Percentiles rank a stretch among this genome's conserved stretches.
Conservation (phyloP, 2,113 vertebrate genomes). For the Apistogramma diplotaenia region DNA sequence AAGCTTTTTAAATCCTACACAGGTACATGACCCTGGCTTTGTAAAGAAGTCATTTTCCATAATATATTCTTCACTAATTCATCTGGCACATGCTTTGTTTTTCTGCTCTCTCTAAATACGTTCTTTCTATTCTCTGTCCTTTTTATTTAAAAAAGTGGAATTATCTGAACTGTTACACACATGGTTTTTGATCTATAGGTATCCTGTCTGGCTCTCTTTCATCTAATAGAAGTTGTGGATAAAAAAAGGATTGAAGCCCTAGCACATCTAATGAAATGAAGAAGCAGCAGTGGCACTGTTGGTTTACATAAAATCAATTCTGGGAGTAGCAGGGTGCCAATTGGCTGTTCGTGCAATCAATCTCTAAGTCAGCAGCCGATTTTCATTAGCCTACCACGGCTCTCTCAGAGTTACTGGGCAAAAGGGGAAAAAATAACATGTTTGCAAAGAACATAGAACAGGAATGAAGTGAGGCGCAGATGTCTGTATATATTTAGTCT, state of each 20-base stretch:
- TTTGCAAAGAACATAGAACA: conserved; percentile 61
- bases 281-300: conserved; percentile 71
- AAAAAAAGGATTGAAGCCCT: conserved; percentile 43
- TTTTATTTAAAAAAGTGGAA: conserved; percentile 83
- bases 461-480: conserved; percentile 55
- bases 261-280: conserved; percentile 88
- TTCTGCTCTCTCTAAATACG: conserved; percentile 10
- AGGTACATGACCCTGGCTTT: conserved; percentile 89
- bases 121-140: not conserved
- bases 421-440: conserved; percentile 47
- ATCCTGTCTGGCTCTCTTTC: conserved; percentile 49
- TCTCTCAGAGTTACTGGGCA: conserved; percentile 19
- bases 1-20: conserved; percentile 82
- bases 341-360: conserved; percentile 84
- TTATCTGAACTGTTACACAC: conserved; percentile 84
- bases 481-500: conserved; percentile 77
- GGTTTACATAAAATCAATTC: conserved; percentile 85
- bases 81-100: conserved; percentile 79
- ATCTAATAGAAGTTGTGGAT: conserved; percentile 34
- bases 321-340: conserved; percentile 76
- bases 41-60: conserved; percentile 87
- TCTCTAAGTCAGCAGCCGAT: conserved; percentile 75
- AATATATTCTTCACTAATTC: conserved; percentile 85
- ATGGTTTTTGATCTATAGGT: conserved; percentile 86
- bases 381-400: conserved; percentile 73